Percentiles rank a stretch among this genome's conserved stretches.
Evolutionary conservation across 2,888 invertebrate genomes (phyloP).

Genomic region (Andrena haemorrhoa): DNA sequence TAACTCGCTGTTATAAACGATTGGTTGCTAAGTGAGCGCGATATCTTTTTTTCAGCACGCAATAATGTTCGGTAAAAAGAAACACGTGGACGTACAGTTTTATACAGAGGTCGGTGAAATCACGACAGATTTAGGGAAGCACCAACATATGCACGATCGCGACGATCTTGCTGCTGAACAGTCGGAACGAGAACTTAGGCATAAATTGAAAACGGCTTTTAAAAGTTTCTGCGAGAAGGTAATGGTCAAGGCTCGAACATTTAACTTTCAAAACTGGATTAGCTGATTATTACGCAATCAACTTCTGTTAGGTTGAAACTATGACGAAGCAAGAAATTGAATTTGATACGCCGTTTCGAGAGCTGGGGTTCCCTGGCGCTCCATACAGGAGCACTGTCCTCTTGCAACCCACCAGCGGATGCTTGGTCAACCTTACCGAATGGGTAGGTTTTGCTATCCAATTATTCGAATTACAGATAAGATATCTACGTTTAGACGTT

Average conservation of each 20-base stretch:
- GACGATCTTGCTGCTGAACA: slow-evolving; percentile 99
- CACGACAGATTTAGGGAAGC: slow-evolving; percentile 99
- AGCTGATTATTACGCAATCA: not conserved
- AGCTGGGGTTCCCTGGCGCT: slow-evolving; percentile 98
- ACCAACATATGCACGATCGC: slow-evolving; percentile 99
- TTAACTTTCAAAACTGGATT: not conserved
- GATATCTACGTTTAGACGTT: not conserved
- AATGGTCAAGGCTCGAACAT: not conserved
- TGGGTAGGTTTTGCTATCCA: slow-evolving; percentile 88
- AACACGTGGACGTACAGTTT: slow-evolving; percentile 99
- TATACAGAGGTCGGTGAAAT: slow-evolving; percentile 99
- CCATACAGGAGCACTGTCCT: slow-evolving; percentile 98
- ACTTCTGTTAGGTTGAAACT: slow-evolving; percentile 88
- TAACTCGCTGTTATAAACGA: not conserved
- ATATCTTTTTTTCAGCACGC: slow-evolving; percentile 89
- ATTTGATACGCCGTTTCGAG: slow-evolving; percentile 99
- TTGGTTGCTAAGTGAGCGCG: not conserved
- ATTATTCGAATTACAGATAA: not conserved
- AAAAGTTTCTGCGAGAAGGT: slow-evolving; percentile 99
- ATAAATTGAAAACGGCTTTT: slow-evolving; percentile 98
- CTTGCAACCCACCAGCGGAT: slow-evolving; percentile 98
- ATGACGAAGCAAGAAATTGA: slow-evolving; percentile 99
- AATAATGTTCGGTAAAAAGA: slow-evolving; percentile 99
- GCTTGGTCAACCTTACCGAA: slow-evolving; percentile 98
- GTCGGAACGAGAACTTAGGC: slow-evolving; percentile 97